Percentiles rank a stretch among this genome's conserved stretches.
Conservation (phyloP, 2,888 invertebrate species). For the Elegia similella region DNA sequence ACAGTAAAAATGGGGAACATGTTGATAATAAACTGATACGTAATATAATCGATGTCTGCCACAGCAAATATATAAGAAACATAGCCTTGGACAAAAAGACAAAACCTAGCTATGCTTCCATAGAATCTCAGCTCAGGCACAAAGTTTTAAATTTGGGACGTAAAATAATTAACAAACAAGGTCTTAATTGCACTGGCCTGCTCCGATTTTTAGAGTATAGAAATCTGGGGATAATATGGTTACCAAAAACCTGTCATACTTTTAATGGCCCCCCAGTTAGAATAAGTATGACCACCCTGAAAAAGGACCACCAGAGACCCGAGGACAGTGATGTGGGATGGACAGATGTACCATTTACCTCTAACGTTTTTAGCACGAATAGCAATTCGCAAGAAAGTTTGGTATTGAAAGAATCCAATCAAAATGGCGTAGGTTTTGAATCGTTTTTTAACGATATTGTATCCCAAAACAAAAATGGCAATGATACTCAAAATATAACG, state of each 20-base stretch:
- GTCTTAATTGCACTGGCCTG: slow-evolving; percentile 55
- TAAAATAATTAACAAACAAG: slow-evolving; percentile 55
- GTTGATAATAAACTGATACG: slow-evolving; percentile 43
- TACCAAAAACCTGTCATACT: slow-evolving; percentile 33
- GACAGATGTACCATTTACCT: slow-evolving; percentile 27
- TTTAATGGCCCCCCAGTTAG: slow-evolving; percentile 42
- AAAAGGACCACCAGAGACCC: slow-evolving; percentile 25
- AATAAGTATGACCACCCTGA: slow-evolving; percentile 47
- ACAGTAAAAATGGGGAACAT: slow-evolving; percentile 17
- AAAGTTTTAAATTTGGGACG: slow-evolving; percentile 67
- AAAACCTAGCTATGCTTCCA: slow-evolving; percentile 23
- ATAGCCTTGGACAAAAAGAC: slow-evolving; percentile 29
- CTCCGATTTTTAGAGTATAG: slow-evolving; percentile 61
- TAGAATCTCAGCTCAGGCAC: slow-evolving; percentile 51
- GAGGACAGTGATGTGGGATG: slow-evolving; percentile 37
- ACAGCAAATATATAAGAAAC: slow-evolving; percentile 41
- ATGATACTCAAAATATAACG: neutral
- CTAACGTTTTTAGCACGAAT: neutral
- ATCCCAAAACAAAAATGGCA: neutral
- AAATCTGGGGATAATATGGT: slow-evolving; percentile 58
- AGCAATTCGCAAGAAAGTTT: neutral
- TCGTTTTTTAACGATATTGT: neutral
- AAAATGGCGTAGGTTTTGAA: neutral
- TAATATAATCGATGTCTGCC: slow-evolving; percentile 50
- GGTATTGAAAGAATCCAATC: neutral